Percentiles rank a stretch among this genome's conserved stretches.
Evolutionary conservation across 2,797 vertebrate species (phyloP).

Genomic region (Menidia menidia): DNA sequence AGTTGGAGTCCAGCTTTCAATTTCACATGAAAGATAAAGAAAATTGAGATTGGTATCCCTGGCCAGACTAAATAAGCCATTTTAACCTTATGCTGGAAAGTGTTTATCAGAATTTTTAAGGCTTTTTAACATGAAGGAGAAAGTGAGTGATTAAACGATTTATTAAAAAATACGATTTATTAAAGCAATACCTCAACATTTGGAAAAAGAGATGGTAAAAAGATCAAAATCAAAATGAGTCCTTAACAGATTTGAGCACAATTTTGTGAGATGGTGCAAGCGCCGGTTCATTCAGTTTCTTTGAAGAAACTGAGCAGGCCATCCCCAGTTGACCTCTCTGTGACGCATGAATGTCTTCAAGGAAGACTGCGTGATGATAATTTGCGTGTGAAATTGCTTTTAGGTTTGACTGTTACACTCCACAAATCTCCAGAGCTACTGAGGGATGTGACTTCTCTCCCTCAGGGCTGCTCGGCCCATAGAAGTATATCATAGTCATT

Average conservation of each 20-base stretch:
- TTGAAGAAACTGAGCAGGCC: neutral
- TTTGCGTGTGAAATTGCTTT: neutral
- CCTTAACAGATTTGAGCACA: neutral
- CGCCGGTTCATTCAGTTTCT: slow-evolving; percentile 3
- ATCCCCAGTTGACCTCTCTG: neutral
- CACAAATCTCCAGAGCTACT: neutral
- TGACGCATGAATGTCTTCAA: slow-evolving; percentile 1
- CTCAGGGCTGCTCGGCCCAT: slow-evolving; percentile 26
- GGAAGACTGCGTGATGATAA: neutral
- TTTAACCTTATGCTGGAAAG: neutral
- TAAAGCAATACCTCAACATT: neutral
- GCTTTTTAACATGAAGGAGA: neutral
- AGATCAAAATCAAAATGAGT: neutral
- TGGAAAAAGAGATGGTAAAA: neutral
- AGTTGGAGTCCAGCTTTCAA: neutral
- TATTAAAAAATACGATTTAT: neutral
- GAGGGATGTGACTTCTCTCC: slow-evolving; percentile 37
- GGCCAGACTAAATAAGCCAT: neutral
- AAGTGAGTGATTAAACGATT: neutral
- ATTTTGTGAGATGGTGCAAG: neutral
- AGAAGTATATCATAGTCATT: slow-evolving; percentile 33
- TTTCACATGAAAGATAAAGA: neutral
- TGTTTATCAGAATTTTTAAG: too few species aligned
- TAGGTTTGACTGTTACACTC: slow-evolving; percentile 17
- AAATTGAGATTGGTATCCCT: neutral